Evolutionary conservation across 2,113 vertebrate species (phyloP), one percentile per base, ranked within the genome.

Genomic region (Prochilodus magdalenae): DNA sequence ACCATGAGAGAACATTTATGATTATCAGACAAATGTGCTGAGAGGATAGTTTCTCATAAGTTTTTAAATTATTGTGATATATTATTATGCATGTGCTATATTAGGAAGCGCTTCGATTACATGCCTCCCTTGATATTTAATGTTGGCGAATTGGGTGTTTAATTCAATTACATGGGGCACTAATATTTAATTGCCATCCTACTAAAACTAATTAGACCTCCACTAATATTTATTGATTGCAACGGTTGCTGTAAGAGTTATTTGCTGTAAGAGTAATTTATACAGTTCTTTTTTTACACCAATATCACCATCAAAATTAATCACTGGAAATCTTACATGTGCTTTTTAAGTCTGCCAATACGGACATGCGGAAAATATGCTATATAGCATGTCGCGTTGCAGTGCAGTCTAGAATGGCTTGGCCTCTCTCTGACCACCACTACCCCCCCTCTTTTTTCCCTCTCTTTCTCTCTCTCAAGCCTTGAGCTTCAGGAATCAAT

Each of bases 401-500:
- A 77, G 67, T 65, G 49, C 63, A 71, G 57, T 62, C 40, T 40
- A 59, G 40, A 16, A 59, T 24, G 26, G 53, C 71, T 57, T 72
- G 16, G 11, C 60, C 36, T 16, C 80, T 11, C 40, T 55, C 66
- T 14, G 16, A 29, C 57, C 67, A 4, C 14, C 67, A 26, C 55
- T 15, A 36, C n/a, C 79, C 53, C 59, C 27, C 10, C 44, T 24
- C 78, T 30, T 51, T 30, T 62, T 36, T 55, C 73, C 20, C 47
- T 53, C 66, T 60, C 59, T 79, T 75, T 36, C 51, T 79, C 57
- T 47, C 77, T 75, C 29, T 75, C 22, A 80, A 86, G 51, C 26
- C 80, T 63, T 77, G 40, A 73, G 86, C 87, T 84, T 63, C 36
- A 74, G 66, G 76, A 89, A 92, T 92, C 90, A 86, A 89, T 89